Base-by-base conservation (phyloP, 2,113 vertebrate genomes). In the Limnothrissa miodon region DNA sequence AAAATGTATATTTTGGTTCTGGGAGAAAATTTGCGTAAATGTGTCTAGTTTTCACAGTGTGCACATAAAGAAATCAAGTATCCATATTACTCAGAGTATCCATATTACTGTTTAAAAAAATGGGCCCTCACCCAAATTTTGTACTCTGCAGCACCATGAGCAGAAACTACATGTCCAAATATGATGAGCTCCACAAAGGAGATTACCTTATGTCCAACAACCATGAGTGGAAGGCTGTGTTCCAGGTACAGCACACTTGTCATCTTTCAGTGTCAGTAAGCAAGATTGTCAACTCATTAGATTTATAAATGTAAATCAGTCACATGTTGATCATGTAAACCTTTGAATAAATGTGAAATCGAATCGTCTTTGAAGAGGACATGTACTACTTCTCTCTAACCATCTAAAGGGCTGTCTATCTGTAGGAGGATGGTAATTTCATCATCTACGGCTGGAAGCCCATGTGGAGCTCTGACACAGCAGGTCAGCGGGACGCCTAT, bases 201-300 rank as follows among this genome's bases (percentile, higher is more conserved):
- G 84, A 85, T 48, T 79, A 82, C 84, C 80, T 82, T 19, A 79
- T 79, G 84, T 85, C 84, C 74, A 85, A 85, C 80, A 85, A 85
- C 70, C 70, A 82, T 10, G 80, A 85, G 74, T 85, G 80, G 80
- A 85, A 85, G 33, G 84, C 84, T 45, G 33, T 79, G 29, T 82
- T 85, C 78, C 84, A 82, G 81, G 84, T 82, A 48, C 4, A 21
- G 19, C 23, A 53, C 51, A 53, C 15, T 53, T 53, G 15, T 56
- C 19, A 23, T 2, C 21, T 53, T 19, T 56, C 19, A 23, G 51
- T 23, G 51, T 56, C 51, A 23, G 23, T 23, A 21, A 56, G 7
- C 21, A 56, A 23, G 19, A 56, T 23, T 56, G 19, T 23, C 4
- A 56, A 56, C 21, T 56, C 51, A 4, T 6, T 56, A 56, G 5